A percentile compares a stretch with the other conserved stretches of the same genome.
These are phyloP conservation scores for Cyphomyrus discorhynchus DNA, from an alignment of 2,113 vertebrate genomes.

Conservation along the genomic window DNA sequence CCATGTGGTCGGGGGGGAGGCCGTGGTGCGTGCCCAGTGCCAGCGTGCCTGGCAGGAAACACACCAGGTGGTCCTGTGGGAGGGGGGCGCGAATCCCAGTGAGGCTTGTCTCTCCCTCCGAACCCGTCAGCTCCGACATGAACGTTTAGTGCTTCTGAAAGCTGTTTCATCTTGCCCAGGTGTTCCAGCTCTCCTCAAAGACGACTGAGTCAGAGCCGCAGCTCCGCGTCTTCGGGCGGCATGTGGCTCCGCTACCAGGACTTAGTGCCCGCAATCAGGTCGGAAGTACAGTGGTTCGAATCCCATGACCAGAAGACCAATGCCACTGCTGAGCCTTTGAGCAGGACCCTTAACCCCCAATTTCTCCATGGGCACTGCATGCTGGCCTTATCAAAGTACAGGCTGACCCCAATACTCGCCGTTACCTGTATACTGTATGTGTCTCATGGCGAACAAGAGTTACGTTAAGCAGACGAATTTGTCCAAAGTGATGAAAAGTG, in stretches of 20 bases:
- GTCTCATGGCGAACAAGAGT: not conserved
- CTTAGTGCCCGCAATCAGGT: not conserved
- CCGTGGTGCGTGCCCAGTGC: conserved; percentile 84
- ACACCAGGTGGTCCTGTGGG: conserved; percentile 90
- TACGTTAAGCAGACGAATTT: not conserved
- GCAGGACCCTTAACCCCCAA: not conserved
- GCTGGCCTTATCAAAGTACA: not conserved
- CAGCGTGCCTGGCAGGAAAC: conserved; percentile 90
- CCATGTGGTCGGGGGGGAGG: conserved; percentile 79
- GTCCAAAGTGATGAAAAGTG: not conserved
- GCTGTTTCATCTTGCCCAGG: not conserved
- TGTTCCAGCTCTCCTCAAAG: not conserved
- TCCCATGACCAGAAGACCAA: not conserved
- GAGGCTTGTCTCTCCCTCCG: not conserved
- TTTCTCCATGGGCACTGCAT: not conserved
- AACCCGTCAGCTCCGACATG: not conserved
- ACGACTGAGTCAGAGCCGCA: not conserved
- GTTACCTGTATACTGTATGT: not conserved
- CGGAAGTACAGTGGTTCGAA: not conserved
- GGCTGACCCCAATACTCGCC: not conserved
- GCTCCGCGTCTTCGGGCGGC: not conserved
- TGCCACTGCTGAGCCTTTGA: not conserved
- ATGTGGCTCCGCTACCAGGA: not conserved
- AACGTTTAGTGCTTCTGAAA: not conserved
- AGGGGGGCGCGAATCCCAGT: not conserved